A percentile compares a stretch with the other conserved stretches of the same genome.
phyloP scores from a whole-genome alignment of 2,113 vertebrate species.

The Rafetus swinhoei region DNA sequence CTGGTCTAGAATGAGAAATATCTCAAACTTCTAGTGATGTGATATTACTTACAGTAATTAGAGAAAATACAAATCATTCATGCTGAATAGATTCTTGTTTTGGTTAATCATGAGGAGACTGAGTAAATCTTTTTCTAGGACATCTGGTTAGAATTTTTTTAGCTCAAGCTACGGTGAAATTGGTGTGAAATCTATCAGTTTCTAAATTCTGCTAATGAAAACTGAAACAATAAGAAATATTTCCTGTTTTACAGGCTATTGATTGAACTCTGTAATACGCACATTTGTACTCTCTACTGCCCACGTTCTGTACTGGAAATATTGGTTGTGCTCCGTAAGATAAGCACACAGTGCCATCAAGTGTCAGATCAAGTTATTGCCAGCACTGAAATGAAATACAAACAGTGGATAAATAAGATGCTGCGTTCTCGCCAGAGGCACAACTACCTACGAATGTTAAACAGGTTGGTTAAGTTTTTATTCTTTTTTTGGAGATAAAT shows the following conservation, averaged over 20 bases:
- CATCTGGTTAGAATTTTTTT: conserved; percentile 11
- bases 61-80: neutral
- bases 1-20: conserved; percentile 40
- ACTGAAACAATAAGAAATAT: neutral
- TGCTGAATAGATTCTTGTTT: neutral
- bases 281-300: conserved; percentile 70
- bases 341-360: conserved; percentile 62
- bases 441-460: conserved; percentile 77
- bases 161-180: neutral
- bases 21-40: neutral
- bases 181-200: neutral
- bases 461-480: conserved; percentile 62
- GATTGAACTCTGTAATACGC: conserved; percentile 28
- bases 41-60: conserved; percentile 21
- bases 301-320: conserved; percentile 71
- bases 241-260: conserved; percentile 64
- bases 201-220: conserved; percentile 12
- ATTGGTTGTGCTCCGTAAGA: conserved; percentile 68
- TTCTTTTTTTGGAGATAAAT: neutral
- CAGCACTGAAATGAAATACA: conserved; percentile 35
- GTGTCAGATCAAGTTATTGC: conserved; percentile 72
- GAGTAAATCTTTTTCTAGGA: neutral
- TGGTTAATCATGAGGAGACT: neutral
- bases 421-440: conserved; percentile 81
- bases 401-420: conserved; percentile 70